phyloP scores from a whole-genome alignment of 2,888 invertebrate genomes.

The Frankliniella intonsa region DNA sequence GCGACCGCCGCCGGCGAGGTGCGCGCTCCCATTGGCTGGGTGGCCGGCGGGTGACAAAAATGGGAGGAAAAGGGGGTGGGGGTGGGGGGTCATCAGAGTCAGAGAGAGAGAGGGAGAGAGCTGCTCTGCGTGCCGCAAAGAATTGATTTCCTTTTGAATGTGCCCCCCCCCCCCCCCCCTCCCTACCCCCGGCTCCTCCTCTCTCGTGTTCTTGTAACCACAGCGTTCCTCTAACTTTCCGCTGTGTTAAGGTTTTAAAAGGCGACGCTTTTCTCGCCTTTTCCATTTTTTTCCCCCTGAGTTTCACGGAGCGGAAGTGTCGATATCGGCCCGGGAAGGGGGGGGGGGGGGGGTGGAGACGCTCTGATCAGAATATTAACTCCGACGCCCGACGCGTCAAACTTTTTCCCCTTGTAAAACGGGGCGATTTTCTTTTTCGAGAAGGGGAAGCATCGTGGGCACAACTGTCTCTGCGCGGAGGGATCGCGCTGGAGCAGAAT shows the following conservation, averaged over 20 bases:
- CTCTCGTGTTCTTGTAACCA: too few species aligned
- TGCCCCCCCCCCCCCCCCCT: background rate
- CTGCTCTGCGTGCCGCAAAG: too few species aligned
- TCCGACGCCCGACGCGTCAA: background rate
- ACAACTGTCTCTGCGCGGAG: too few species aligned
- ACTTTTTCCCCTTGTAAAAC: background rate
- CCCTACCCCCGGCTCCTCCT: background rate
- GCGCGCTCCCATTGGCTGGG: background rate
- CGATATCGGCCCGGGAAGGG: background rate
- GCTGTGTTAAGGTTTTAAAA: background rate
- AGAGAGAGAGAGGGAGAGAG: too few species aligned
- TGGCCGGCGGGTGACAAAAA: background rate
- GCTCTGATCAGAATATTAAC: conserved; percentile 16
- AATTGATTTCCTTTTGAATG: too few species aligned
- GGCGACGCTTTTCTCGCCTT: background rate
- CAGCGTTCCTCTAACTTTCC: background rate
- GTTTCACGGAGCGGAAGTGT: conserved; percentile 13
- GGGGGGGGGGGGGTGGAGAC: background rate
- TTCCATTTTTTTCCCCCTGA: background rate
- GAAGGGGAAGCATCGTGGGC: too few species aligned
- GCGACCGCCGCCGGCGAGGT: background rate
- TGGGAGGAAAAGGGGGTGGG: too few species aligned
- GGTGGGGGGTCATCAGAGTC: too few species aligned
- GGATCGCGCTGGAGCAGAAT: too few species aligned
- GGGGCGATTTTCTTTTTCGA: background rate